A percentile compares a stretch with the other conserved stretches of the same genome.
Conservation (phyloP, 2,888 invertebrate genomes). For the Diploptera punctata region DNA sequence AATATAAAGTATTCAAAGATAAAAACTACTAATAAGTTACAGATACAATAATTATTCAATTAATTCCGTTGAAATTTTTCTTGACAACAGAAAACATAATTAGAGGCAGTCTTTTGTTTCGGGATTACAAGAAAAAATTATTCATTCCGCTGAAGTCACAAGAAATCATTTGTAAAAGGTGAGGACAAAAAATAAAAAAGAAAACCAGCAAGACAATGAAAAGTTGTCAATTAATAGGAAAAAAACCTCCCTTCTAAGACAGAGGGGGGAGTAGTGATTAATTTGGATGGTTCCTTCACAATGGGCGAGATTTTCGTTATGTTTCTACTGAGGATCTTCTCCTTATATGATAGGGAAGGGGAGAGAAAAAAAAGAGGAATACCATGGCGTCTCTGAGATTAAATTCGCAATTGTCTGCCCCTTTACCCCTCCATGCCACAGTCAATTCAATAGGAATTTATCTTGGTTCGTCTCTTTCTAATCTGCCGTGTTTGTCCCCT, state of each 20-base stretch:
- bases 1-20: too few species aligned
- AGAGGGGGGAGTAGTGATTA: not conserved
- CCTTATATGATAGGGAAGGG: conserved; percentile 3
- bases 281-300: conserved; percentile 7
- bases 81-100: too few species aligned
- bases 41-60: too few species aligned
- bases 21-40: too few species aligned
- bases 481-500: conserved; percentile 9
- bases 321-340: not conserved
- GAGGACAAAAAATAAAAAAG: not conserved
- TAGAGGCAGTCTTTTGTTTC: too few species aligned
- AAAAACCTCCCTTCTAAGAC: not conserved
- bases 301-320: conserved; percentile 5
- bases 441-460: conserved; percentile 29
- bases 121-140: not conserved
- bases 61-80: too few species aligned
- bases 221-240: conserved; percentile 18
- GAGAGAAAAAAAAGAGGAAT: not conserved
- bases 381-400: conserved; percentile 21
- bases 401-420: conserved; percentile 27
- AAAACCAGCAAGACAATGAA: not conserved
- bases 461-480: conserved; percentile 13
- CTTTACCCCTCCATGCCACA: not conserved
- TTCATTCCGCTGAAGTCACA: not conserved
- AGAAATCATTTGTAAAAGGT: not conserved